phyloP scores from a whole-genome alignment of 2,113 vertebrate genomes.

The Oncorhynchus masou region DNA sequence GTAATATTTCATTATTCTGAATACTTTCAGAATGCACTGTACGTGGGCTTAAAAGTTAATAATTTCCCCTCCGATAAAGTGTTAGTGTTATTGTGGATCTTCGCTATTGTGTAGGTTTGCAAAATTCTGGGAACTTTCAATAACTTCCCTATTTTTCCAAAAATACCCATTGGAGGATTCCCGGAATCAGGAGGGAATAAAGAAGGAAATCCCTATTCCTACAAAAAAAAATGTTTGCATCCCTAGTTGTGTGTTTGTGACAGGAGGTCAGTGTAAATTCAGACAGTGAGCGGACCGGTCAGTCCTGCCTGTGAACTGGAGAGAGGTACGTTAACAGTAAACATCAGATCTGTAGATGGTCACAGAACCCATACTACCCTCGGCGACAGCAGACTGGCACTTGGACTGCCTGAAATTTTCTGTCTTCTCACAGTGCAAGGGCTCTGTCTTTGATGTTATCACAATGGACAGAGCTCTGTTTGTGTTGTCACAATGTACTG shows the following conservation, averaged over 20 bases:
- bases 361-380: neutral
- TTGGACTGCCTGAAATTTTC: neutral
- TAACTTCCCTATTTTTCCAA: too few relatives aligned
- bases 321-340: neutral
- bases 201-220: too few relatives aligned
- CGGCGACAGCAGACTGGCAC: neutral
- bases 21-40: too few relatives aligned
- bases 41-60: too few relatives aligned
- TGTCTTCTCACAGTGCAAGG: neutral
- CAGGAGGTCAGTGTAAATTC: neutral
- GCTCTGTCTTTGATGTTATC: neutral
- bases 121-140: too few relatives aligned
- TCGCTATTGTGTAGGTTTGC: too few relatives aligned
- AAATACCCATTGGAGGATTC: too few relatives aligned
- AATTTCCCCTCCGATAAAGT: too few relatives aligned
- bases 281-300: neutral
- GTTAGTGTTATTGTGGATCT: too few relatives aligned
- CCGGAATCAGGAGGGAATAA: too few relatives aligned
- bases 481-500: neutral
- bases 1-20: too few relatives aligned
- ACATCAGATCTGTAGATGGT: slow-evolving; percentile 4
- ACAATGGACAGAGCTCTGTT: neutral
- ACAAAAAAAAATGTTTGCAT: too few relatives aligned
- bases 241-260: neutral
- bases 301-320: neutral